Evolutionary conservation across 1,140 invertebrate species (phyloP).

Genomic region (Lutraria rhynchaena): DNA sequence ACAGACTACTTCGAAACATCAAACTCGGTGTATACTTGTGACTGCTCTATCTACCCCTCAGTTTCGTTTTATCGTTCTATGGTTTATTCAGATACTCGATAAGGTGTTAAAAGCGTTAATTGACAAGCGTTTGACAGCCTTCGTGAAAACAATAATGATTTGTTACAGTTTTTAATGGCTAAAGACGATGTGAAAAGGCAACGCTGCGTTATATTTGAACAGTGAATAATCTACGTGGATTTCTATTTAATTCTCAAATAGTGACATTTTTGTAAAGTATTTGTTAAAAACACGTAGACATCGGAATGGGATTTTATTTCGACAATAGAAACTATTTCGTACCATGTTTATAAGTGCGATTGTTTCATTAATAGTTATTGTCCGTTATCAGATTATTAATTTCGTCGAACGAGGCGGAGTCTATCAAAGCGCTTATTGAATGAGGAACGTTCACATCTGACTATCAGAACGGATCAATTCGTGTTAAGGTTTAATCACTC

Average conservation of each 20-base stretch:
- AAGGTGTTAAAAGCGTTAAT: constrained; percentile 52
- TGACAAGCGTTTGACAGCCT: constrained; percentile 40
- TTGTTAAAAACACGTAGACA: constrained; percentile 34
- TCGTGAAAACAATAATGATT: constrained; percentile 48
- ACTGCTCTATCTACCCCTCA: background rate
- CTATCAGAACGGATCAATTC: constrained; percentile 22
- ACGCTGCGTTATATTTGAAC: constrained; percentile 37
- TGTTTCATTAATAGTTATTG: background rate
- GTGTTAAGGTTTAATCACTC: constrained; percentile 10
- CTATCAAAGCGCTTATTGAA: constrained; percentile 34
- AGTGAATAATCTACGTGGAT: constrained; percentile 21
- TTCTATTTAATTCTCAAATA: constrained; percentile 18
- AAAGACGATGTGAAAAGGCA: constrained; percentile 50
- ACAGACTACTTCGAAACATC: no score
- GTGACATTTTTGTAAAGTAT: constrained; percentile 21
- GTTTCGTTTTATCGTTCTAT: constrained; percentile 15
- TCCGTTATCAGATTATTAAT: constrained; percentile 22
- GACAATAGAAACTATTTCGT: constrained; percentile 13
- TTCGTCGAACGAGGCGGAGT: constrained; percentile 2
- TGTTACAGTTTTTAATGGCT: constrained; percentile 43
- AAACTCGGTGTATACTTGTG: no score
- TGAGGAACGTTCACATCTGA: background rate
- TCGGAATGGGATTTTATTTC: background rate
- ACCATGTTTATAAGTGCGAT: background rate
- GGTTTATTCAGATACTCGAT: constrained; percentile 31